Percentiles rank a stretch among this genome's conserved stretches.
Evolutionary conservation across 1,140 invertebrate species (phyloP).

Genomic region (Danaus plexippus): DNA sequence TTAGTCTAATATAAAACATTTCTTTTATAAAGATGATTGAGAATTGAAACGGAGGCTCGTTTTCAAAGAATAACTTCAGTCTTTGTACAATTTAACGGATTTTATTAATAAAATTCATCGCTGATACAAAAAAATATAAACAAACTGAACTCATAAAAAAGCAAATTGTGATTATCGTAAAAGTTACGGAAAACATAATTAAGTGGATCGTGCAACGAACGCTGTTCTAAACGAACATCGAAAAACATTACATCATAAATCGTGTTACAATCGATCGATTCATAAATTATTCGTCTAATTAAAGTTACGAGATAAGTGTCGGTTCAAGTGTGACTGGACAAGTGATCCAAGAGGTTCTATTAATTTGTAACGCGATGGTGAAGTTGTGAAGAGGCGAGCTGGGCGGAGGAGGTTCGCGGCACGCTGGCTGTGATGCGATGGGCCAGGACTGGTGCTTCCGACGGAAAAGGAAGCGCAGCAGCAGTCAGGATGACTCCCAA

Average conservation of each 20-base stretch:
- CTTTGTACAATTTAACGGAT: constrained; percentile 12
- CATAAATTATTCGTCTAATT: no score
- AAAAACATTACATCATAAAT: no score
- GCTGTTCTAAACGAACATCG: no score
- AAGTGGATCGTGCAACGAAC: constrained; percentile 15
- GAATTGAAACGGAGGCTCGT: constrained; percentile 22
- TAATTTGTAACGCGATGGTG: constrained; percentile 26
- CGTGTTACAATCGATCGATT: no score
- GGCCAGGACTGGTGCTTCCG: constrained; percentile 82
- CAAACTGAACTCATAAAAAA: constrained; percentile 2
- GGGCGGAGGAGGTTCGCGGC: constrained; percentile 61
- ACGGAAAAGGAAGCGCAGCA: constrained; percentile 77
- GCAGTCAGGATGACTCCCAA: constrained; percentile 66
- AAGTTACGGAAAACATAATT: constrained; percentile 20
- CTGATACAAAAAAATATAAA: neutral
- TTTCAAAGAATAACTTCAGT: constrained; percentile 5
- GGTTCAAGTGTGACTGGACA: neutral
- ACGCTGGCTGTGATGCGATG: constrained; percentile 73
- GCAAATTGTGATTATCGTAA: constrained; percentile 3
- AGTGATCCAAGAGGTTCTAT: neutral
- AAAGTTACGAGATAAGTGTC: no score
- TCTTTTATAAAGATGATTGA: neutral
- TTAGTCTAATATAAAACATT: no score
- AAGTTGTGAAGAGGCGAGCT: constrained; percentile 50
- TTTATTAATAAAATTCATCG: constrained; percentile 11